A percentile compares a stretch with the other conserved stretches of the same genome.
Evolutionary conservation across 1,140 invertebrate genomes (phyloP).

Genomic region (Drosophila kanapiae): DNA sequence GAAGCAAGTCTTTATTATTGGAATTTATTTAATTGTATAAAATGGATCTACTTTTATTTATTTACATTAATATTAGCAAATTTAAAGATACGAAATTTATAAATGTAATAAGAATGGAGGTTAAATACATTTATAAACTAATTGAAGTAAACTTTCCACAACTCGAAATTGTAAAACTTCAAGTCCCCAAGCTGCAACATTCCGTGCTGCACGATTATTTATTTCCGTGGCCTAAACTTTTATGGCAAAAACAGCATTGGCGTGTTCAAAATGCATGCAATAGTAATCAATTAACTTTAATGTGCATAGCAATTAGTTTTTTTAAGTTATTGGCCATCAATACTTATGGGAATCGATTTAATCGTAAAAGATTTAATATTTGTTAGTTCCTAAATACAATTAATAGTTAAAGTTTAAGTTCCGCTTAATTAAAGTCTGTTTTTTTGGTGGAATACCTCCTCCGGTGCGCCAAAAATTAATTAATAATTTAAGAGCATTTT

Average conservation of each 20-base stretch:
- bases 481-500: not conserved
- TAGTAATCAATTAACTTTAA: constrained; percentile 5
- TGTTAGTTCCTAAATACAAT: too few species aligned
- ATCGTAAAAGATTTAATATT: not conserved
- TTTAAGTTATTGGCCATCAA: constrained; percentile 1
- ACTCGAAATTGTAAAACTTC: not conserved
- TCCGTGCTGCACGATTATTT: not conserved
- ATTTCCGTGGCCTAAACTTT: not conserved
- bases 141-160: not conserved
- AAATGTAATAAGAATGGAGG: too few species aligned
- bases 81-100: too few species aligned
- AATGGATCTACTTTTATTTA: too few species aligned
- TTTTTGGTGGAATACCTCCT: not conserved
- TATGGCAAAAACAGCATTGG: not conserved
- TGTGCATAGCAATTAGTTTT: not conserved
- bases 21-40: too few species aligned
- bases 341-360: not conserved
- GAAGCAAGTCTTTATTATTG: not conserved
- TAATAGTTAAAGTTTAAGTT: too few species aligned
- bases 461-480: not conserved
- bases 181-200: not conserved
- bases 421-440: too few species aligned
- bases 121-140: too few species aligned
- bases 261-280: constrained; percentile 5
- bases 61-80: too few species aligned